Conservation (phyloP, 2,113 vertebrate genomes). For the Cricetomys ansorgei region DNA sequence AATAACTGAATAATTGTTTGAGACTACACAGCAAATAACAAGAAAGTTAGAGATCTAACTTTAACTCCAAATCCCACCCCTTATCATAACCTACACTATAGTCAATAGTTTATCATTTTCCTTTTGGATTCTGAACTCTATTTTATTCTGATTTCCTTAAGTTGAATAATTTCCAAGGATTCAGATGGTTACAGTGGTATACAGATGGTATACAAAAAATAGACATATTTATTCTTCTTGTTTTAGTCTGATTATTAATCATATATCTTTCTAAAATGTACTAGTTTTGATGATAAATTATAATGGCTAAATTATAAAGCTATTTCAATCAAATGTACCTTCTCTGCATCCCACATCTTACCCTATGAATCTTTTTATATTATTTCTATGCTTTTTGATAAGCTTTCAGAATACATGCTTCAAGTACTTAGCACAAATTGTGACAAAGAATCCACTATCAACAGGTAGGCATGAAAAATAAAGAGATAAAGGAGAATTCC, state of each 20-base stretch:
- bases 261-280: neutral
- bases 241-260: neutral
- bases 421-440: neutral
- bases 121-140: neutral
- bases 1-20: neutral
- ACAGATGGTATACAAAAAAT: too few relatives aligned
- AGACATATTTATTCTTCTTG: neutral
- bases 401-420: neutral
- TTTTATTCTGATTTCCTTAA: neutral
- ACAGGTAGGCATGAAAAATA: neutral
- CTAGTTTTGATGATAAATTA: neutral
- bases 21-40: neutral
- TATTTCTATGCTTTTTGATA: neutral
- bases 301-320: neutral
- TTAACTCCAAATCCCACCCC: neutral
- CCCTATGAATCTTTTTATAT: neutral
- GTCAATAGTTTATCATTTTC: neutral
- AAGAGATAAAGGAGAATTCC: neutral
- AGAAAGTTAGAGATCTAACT: neutral
- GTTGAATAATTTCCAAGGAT: neutral
- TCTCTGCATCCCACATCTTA: neutral
- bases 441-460: neutral
- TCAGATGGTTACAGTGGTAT: neutral
- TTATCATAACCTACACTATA: neutral
- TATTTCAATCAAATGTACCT: neutral